Evolutionary conservation across 2,113 vertebrate genomes (phyloP).

Genomic region (Platanista minor): DNA sequence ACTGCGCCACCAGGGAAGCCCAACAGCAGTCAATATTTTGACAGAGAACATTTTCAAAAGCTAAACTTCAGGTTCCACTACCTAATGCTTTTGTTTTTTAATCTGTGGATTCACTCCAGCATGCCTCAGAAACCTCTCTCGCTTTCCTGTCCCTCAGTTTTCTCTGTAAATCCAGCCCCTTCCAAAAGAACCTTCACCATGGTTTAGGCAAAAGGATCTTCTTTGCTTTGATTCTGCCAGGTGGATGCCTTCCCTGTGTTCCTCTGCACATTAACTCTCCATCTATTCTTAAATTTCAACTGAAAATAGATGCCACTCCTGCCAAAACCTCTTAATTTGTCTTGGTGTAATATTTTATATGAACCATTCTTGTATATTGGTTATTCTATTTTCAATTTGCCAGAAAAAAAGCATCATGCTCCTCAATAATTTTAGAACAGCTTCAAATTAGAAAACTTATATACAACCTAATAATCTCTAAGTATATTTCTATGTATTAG

Average conservation of each 20-base stretch:
- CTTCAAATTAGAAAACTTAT: constrained; percentile 28
- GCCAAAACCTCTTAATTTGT: constrained; percentile 33
- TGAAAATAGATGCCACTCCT: constrained; percentile 22
- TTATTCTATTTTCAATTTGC: constrained; percentile 46
- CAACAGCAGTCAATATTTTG: background rate
- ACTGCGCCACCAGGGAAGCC: too few species aligned
- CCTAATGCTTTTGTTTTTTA: background rate
- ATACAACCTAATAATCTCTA: constrained; percentile 1
- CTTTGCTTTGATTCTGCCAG: background rate
- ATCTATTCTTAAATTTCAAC: constrained; percentile 42
- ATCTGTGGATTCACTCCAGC: background rate
- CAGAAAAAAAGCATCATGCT: constrained; percentile 15
- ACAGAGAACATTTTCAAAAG: background rate
- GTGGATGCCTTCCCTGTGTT: background rate
- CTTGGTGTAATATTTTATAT: constrained; percentile 13
- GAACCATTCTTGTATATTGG: background rate
- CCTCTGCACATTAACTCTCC: background rate
- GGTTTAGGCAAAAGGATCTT: background rate
- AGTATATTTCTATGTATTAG: background rate
- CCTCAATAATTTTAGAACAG: constrained; percentile 53
- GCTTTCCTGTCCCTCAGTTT: background rate
- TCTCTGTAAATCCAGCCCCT: background rate
- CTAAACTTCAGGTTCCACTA: background rate
- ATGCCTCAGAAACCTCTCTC: background rate
- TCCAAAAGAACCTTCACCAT: background rate